A percentile compares a stretch with the other conserved stretches of the same genome.
Conservation (phyloP, 2,113 vertebrate genomes). For the Coptodon bakossiorum region DNA sequence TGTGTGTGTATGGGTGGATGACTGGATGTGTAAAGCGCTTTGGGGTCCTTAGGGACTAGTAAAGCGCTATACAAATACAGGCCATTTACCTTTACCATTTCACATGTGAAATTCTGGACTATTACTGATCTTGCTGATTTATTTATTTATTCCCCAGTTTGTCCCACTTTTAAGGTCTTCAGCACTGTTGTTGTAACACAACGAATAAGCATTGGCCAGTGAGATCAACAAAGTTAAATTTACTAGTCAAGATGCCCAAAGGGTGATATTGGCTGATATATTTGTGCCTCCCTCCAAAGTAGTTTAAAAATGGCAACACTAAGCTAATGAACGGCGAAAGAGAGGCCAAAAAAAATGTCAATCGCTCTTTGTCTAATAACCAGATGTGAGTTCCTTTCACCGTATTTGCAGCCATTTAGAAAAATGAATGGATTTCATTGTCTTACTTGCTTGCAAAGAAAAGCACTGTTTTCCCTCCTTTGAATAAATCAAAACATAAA, state of each 20-base stretch:
- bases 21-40: too few species aligned
- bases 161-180: background rate
- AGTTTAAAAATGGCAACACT: background rate
- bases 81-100: background rate
- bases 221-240: background rate
- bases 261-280: background rate
- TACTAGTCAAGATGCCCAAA: background rate
- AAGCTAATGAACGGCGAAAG: background rate
- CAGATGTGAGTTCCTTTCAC: background rate
- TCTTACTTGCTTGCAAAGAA: background rate
- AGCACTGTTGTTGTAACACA: background rate
- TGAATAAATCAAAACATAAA: background rate
- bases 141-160: background rate
- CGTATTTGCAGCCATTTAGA: background rate
- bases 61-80: too few species aligned
- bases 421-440: background rate
- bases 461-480: background rate
- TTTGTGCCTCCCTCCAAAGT: background rate
- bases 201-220: background rate
- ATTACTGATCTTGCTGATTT: background rate
- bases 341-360: background rate
- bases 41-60: too few species aligned
- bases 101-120: background rate
- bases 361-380: background rate
- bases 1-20: too few species aligned